These are phyloP conservation scores for Scaptomyza caliginosa DNA, from an alignment of 2,888 invertebrate genomes.

Conservation along the genomic window DNA sequence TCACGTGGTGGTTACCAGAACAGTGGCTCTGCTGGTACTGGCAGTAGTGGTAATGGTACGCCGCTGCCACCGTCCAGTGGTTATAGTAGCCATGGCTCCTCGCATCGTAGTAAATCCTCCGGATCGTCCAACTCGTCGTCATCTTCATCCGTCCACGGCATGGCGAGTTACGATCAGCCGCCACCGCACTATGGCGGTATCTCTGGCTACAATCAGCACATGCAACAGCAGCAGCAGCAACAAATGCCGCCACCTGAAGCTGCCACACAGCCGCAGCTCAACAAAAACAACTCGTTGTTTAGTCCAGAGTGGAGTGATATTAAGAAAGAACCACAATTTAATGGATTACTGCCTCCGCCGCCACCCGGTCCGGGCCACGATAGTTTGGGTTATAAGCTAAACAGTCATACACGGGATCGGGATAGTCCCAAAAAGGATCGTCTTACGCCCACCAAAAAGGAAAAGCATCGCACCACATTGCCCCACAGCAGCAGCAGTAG, in stretches of 20 bases:
- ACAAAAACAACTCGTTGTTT: slow-evolving; percentile 80
- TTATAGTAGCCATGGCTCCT: slow-evolving; percentile 52
- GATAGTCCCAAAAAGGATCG: slow-evolving; percentile 83
- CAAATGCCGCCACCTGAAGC: slow-evolving; percentile 54
- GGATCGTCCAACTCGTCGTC: slow-evolving; percentile 67
- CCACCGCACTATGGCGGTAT: slow-evolving; percentile 59
- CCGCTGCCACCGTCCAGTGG: slow-evolving; percentile 32
- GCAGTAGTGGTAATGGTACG: slow-evolving; percentile 51
- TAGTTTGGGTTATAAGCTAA: slow-evolving; percentile 54
- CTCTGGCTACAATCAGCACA: slow-evolving; percentile 57
- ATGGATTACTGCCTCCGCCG: slow-evolving; percentile 65
- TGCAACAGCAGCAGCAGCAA: slow-evolving; percentile 54
- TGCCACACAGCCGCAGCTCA: slow-evolving; percentile 24
- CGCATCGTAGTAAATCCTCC: slow-evolving; percentile 70
- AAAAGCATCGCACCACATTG: slow-evolving; percentile 76
- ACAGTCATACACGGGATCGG: slow-evolving; percentile 69
- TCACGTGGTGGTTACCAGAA: slow-evolving; percentile 56
- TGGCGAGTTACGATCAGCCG: slow-evolving; percentile 67
- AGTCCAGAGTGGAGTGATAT: slow-evolving; percentile 84
- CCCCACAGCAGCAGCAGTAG: slow-evolving; percentile 20
- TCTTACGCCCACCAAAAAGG: slow-evolving; percentile 81
- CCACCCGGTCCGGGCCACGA: slow-evolving; percentile 54
- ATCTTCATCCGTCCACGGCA: slow-evolving; percentile 77
- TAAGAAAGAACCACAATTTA: slow-evolving; percentile 68
- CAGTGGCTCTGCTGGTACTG: slow-evolving; percentile 27